Evolutionary conservation across 2,113 vertebrate genomes (phyloP).

Genomic region (Capra hircus): DNA sequence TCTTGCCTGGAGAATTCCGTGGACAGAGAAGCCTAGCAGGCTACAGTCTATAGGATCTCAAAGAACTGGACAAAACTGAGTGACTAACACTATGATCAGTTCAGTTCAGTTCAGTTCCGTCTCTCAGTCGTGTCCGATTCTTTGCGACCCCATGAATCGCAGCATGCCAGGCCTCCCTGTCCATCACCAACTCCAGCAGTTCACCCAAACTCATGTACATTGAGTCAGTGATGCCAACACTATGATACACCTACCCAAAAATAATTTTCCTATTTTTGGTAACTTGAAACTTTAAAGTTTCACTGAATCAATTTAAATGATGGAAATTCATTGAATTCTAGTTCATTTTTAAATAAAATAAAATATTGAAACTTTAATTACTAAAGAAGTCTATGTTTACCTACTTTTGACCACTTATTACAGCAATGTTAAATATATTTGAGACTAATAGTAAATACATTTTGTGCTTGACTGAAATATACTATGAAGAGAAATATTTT

Average conservation of each 20-base stretch:
- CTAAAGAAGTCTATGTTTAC: neutral
- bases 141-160: too few relatives aligned
- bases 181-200: too few relatives aligned
- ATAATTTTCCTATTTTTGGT: neutral
- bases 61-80: neutral
- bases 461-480: neutral
- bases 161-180: too few relatives aligned
- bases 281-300: neutral
- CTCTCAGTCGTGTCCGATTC: rapidly evolving
- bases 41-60: neutral
- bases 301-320: neutral
- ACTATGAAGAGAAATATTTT: neutral
- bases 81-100: neutral
- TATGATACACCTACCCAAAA: neutral
- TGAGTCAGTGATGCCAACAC: neutral
- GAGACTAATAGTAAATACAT: neutral
- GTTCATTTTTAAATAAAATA: neutral
- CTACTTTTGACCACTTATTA: neutral
- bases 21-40: neutral
- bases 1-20: neutral
- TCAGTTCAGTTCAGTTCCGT: too few relatives aligned
- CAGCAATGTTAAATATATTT: neutral
- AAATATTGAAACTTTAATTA: neutral
- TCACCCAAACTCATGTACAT: too few relatives aligned
- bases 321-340: neutral